phyloP scores from a whole-genome alignment of 2,113 vertebrate species.

The Heptranchias perlo region DNA sequence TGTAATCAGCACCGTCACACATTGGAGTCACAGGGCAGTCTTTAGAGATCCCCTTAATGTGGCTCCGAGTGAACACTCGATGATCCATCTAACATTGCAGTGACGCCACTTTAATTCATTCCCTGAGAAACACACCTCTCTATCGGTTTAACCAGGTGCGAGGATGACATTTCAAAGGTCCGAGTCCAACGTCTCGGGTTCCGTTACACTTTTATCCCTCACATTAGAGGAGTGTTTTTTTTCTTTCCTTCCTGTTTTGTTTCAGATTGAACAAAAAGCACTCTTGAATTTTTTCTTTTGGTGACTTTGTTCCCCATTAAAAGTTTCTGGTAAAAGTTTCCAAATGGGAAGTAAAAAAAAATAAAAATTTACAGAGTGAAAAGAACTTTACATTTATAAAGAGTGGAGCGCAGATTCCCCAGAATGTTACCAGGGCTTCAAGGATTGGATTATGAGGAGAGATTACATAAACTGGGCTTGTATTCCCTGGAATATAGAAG shows the following conservation, averaged over 20 bases:
- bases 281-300: background rate
- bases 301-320: background rate
- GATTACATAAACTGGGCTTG: too few species aligned
- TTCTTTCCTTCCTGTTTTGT: background rate
- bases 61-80: too few species aligned
- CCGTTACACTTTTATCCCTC: background rate
- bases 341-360: too few species aligned
- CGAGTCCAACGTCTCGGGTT: background rate
- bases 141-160: background rate
- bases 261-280: background rate
- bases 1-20: background rate
- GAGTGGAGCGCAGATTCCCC: too few species aligned
- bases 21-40: background rate
- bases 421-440: too few species aligned
- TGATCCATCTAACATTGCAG: background rate
- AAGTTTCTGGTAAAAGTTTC: background rate
- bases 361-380: background rate
- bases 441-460: too few species aligned
- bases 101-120: background rate
- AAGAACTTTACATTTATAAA: background rate
- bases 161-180: background rate
- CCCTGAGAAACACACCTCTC: background rate
- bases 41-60: background rate
- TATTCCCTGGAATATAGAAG: too few species aligned
- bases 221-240: background rate